phyloP scores from a whole-genome alignment of 30 jellyfish, hydroid and myxozoan genomes.

The Phacellophora camtschatica region DNA sequence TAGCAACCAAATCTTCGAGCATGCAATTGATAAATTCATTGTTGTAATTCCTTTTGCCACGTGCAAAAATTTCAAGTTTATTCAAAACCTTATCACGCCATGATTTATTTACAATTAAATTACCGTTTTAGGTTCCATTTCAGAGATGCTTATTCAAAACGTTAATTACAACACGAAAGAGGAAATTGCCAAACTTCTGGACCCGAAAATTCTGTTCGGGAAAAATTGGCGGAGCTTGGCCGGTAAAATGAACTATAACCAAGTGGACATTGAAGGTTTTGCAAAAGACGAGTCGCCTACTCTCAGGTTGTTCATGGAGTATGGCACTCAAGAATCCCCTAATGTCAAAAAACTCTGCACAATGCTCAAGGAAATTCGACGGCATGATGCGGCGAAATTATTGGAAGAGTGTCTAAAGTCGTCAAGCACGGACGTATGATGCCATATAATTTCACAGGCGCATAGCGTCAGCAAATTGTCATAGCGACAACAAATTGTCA shows the following conservation, averaged over 20 bases:
- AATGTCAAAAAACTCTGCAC: background rate
- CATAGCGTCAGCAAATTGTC: background rate
- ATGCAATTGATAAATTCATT: background rate
- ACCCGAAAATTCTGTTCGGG: background rate
- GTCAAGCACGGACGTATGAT: background rate
- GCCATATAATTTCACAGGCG: background rate
- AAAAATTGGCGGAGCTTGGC: slow-evolving; percentile 47
- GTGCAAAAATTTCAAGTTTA: no score
- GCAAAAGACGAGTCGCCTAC: slow-evolving; percentile 18
- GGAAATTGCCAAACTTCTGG: background rate
- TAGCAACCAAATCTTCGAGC: no score
- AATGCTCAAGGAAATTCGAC: background rate
- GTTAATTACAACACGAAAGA: background rate
- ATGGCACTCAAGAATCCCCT: background rate
- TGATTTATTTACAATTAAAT: background rate
- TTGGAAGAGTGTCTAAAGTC: background rate
- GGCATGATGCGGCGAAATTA: slow-evolving; percentile 7
- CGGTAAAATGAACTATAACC: slow-evolving; percentile 2
- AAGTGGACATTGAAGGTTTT: slow-evolving; percentile 13
- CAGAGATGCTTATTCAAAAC: background rate
- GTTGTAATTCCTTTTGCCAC: no score
- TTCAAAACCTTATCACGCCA: no score
- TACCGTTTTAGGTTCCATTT: no score
- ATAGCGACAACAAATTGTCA: no score
- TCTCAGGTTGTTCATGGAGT: background rate